phyloP scores from a whole-genome alignment of 2,797 vertebrate species.

The Perodicticus potto region DNA sequence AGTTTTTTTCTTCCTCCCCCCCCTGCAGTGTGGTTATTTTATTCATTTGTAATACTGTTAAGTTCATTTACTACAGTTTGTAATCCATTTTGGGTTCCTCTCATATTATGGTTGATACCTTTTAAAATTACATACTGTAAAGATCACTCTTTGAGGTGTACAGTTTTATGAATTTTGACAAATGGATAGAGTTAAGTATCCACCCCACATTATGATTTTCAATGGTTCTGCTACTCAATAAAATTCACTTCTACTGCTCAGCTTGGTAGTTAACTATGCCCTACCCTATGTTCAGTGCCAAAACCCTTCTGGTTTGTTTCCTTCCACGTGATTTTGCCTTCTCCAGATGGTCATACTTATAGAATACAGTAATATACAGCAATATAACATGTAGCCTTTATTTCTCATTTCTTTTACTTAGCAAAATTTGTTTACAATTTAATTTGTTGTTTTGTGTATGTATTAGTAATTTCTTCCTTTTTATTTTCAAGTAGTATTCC shows the following conservation, averaged over 20 bases:
- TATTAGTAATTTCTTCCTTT: background rate
- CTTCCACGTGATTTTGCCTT: background rate
- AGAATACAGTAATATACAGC: background rate
- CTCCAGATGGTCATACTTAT: background rate
- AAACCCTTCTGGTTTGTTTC: background rate
- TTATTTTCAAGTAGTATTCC: background rate
- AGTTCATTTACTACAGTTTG: slow-evolving; percentile 2
- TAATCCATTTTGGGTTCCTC: slow-evolving; percentile 9
- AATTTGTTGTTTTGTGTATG: background rate
- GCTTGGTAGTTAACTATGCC: background rate
- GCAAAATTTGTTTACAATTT: background rate
- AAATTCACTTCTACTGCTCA: background rate
- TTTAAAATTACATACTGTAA: slow-evolving; percentile 46
- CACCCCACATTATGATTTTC: background rate
- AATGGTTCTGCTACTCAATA: background rate
- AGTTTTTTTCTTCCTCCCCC: background rate
- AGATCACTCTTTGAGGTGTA: background rate
- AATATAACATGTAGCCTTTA: background rate
- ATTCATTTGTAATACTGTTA: slow-evolving; percentile 10
- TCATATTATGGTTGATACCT: background rate
- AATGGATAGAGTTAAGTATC: background rate
- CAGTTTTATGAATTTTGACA: slow-evolving; percentile 31
- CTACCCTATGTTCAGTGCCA: background rate
- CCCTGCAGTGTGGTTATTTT: background rate
- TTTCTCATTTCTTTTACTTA: background rate